A percentile compares a stretch with the other conserved stretches of the same genome.
phyloP scores from a whole-genome alignment of 2,113 vertebrate genomes.

The Malurus elegans region DNA sequence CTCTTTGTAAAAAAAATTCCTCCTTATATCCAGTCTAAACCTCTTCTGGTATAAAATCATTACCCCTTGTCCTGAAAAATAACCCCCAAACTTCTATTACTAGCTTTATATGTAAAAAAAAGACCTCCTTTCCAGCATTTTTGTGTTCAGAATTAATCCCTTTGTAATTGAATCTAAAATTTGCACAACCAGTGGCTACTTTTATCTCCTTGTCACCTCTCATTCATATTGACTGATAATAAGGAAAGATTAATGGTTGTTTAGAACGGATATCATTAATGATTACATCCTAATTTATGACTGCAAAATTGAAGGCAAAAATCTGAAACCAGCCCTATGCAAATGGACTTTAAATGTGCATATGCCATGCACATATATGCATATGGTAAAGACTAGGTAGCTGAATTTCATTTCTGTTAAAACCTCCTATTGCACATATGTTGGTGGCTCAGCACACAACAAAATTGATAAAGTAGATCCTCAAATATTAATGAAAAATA shows the following conservation, averaged over 20 bases:
- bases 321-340: not conserved
- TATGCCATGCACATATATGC: not conserved
- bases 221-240: not conserved
- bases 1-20: not conserved
- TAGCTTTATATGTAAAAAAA: not conserved
- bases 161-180: not conserved
- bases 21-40: not conserved
- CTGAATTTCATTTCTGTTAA: not conserved
- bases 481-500: slow-evolving; percentile 3
- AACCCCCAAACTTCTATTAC: not conserved
- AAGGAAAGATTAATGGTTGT: not conserved
- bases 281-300: not conserved
- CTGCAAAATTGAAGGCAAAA: not conserved
- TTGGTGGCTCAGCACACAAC: not conserved
- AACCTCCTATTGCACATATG: not conserved
- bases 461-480: not conserved
- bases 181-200: not conserved
- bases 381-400: not conserved
- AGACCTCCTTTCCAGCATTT: not conserved
- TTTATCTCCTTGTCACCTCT: not conserved
- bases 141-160: not conserved
- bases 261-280: not conserved
- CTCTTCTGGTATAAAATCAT: not conserved
- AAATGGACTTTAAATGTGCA: not conserved
- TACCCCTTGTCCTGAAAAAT: not conserved